These are phyloP conservation scores for Linyphia triangularis DNA, from an alignment of 2,888 invertebrate species.

Conservation along the genomic window DNA sequence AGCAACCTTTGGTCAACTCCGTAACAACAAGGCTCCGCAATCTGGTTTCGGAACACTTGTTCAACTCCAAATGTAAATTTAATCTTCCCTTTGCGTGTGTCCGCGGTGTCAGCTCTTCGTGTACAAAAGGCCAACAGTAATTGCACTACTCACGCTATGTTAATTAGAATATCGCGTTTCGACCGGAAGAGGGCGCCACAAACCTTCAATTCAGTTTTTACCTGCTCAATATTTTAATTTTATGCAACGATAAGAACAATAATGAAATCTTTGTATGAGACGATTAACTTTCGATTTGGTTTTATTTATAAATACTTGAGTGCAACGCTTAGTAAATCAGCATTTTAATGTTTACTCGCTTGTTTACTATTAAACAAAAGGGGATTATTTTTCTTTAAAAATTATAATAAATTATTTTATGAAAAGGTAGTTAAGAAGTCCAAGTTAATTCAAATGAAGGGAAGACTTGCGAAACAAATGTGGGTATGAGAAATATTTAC, in stretches of 20 bases:
- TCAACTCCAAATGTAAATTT: conserved; percentile 74
- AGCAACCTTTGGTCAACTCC: neutral
- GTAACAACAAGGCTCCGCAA: neutral
- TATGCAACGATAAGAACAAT: neutral
- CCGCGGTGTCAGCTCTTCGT: conserved; percentile 64
- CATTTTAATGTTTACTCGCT: neutral
- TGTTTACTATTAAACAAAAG: too few relatives aligned
- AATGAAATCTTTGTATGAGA: neutral
- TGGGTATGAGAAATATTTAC: too few relatives aligned
- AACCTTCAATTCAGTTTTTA: conserved; percentile 15
- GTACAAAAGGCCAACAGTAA: conserved; percentile 74
- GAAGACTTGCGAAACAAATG: too few relatives aligned
- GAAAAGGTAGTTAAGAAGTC: too few relatives aligned
- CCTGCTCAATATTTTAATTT: neutral
- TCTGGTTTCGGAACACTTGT: conserved; percentile 70
- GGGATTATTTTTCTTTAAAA: too few relatives aligned
- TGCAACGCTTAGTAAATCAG: neutral
- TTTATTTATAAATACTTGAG: neutral
- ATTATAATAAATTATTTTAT: too few relatives aligned
- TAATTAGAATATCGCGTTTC: conserved; percentile 70
- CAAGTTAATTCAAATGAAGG: too few relatives aligned
- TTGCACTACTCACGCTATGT: conserved; percentile 69
- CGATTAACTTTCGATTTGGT: conserved; percentile 12
- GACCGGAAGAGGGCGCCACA: conserved; percentile 51
- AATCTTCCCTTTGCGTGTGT: conserved; percentile 68